These are phyloP conservation scores for Scolopax bukidnonensis DNA, from an alignment of 2,797 vertebrate genomes.

Conservation along the genomic window DNA sequence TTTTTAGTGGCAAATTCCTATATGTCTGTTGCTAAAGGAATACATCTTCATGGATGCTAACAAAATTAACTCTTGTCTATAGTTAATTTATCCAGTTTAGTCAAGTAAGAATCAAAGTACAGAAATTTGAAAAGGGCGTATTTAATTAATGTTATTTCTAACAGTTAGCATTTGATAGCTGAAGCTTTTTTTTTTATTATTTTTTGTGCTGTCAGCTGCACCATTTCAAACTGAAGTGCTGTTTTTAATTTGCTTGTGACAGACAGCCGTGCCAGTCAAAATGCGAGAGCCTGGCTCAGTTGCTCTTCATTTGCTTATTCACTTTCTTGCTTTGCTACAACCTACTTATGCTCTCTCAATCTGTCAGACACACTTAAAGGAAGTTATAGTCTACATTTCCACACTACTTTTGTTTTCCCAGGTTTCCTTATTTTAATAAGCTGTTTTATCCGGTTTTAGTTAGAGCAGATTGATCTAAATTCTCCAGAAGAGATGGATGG, in stretches of 20 bases:
- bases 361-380: constrained; percentile 4
- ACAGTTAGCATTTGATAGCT: constrained; percentile 16
- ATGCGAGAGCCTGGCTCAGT: background rate
- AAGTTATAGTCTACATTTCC: background rate
- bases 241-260: constrained; percentile 31
- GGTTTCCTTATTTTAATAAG: background rate
- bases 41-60: background rate
- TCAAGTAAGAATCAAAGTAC: constrained; percentile 21
- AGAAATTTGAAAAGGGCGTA: background rate
- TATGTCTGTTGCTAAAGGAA: background rate
- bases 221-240: constrained; percentile 29
- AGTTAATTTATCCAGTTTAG: constrained; percentile 30
- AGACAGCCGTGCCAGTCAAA: constrained; percentile 23
- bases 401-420: background rate
- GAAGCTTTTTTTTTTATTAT: background rate
- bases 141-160: constrained; percentile 43
- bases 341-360: constrained; percentile 13
- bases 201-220: constrained; percentile 20
- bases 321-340: constrained; percentile 10
- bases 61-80: background rate
- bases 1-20: background rate
- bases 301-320: constrained; percentile 51
- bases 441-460: background rate
- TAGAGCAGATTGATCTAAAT: background rate
- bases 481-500: background rate